Percentiles rank a stretch among this genome's conserved stretches.
Conservation (phyloP, 92 coral and sea anemone species). For the Montipora capitata region DNA sequence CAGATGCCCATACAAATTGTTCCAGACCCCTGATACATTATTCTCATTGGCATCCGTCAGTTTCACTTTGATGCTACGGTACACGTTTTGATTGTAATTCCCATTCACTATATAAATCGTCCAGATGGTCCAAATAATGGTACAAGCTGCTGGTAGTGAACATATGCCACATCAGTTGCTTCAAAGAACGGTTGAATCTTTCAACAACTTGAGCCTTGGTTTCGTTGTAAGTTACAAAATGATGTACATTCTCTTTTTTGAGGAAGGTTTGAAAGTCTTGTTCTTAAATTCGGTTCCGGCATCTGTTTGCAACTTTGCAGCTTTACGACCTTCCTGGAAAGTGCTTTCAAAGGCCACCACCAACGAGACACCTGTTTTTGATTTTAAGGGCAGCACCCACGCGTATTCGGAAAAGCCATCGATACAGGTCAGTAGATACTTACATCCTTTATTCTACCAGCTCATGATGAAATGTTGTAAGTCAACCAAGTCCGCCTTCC, state of each 20-base stretch:
- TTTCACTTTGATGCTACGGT: too few species aligned
- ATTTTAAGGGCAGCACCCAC: too few species aligned
- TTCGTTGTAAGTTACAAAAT: slow-evolving; percentile 28
- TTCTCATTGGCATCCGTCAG: too few species aligned
- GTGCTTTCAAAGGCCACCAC: not conserved
- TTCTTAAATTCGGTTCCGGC: slow-evolving; percentile 56
- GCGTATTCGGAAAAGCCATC: too few species aligned
- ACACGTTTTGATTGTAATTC: slow-evolving; percentile 35
- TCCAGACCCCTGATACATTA: too few species aligned
- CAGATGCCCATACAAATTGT: too few species aligned
- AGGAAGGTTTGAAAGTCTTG: slow-evolving; percentile 44
- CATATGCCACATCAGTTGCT: slow-evolving; percentile 24
- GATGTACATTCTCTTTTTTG: slow-evolving; percentile 21
- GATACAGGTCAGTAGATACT: not conserved
- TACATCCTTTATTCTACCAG: not conserved
- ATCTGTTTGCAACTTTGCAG: not conserved
- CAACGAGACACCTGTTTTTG: too few species aligned
- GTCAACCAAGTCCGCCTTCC: not conserved
- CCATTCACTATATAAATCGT: not conserved
- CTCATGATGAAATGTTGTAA: not conserved
- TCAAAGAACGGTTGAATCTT: slow-evolving; percentile 1
- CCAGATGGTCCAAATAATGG: slow-evolving; percentile 5
- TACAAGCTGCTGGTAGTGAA: slow-evolving; percentile 19
- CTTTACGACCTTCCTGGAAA: not conserved
- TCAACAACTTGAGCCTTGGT: slow-evolving; percentile 4